These are phyloP conservation scores for Lepisosteus osseus DNA, from an alignment of 2,113 vertebrate genomes.

Conservation along the genomic window DNA sequence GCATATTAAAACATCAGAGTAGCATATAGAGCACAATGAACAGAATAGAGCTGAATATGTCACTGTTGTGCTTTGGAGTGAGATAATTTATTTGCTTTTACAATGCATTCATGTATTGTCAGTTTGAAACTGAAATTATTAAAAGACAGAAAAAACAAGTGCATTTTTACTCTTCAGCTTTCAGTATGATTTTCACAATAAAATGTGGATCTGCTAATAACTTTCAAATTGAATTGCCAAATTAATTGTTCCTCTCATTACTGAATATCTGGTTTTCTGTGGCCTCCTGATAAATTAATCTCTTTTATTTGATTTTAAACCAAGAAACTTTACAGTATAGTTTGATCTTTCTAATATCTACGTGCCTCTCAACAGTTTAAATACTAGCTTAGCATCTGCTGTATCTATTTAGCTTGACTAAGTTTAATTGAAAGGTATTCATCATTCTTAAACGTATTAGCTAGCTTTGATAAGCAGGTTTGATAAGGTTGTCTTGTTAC, in stretches of 20 bases:
- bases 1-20: too few species aligned
- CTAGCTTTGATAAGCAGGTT: conserved; percentile 46
- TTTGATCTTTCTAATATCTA: not conserved
- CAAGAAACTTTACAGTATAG: not conserved
- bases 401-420: conserved; percentile 12
- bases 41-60: too few species aligned
- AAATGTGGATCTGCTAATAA: too few species aligned
- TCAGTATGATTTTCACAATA: too few species aligned
- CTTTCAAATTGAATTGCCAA: too few species aligned
- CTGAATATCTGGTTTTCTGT: not conserved
- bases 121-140: too few species aligned
- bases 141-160: too few species aligned
- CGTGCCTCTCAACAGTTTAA: not conserved
- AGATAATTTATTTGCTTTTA: too few species aligned
- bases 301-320: not conserved
- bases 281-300: not conserved
- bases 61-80: too few species aligned
- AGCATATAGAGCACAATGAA: too few species aligned
- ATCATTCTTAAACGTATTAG: conserved; percentile 62
- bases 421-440: conserved; percentile 49
- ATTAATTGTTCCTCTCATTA: not conserved
- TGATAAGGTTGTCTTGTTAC: conserved; percentile 56
- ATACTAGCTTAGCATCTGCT: not conserved
- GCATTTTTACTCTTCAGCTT: too few species aligned
- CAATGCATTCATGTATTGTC: too few species aligned